phyloP scores from a whole-genome alignment of 1,140 invertebrate genomes.

The Eumeta japonica region DNA sequence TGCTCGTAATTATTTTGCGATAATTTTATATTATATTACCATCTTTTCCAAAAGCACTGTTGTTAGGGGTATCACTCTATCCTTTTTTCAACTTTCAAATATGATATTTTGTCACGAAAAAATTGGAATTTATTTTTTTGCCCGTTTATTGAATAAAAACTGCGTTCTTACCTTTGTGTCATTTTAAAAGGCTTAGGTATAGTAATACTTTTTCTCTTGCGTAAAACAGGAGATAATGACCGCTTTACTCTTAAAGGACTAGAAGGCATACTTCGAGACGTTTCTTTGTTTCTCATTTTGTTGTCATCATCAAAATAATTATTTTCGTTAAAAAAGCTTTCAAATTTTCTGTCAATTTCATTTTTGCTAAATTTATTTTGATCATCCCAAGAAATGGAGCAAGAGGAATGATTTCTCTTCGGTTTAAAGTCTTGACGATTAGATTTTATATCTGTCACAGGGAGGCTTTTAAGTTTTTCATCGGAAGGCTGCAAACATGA shows the following conservation, averaged over 20 bases:
- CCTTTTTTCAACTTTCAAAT: too few species aligned
- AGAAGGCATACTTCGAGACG: slow-evolving; percentile 58
- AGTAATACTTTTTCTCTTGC: slow-evolving; percentile 52
- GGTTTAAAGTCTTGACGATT: slow-evolving; percentile 15
- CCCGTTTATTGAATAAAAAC: too few species aligned
- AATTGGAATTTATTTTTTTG: too few species aligned
- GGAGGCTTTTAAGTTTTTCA: neutral
- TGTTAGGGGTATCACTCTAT: too few species aligned
- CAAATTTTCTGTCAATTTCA: slow-evolving; percentile 40
- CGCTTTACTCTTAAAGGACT: slow-evolving; percentile 51
- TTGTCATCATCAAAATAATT: slow-evolving; percentile 12
- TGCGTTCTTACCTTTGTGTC: slow-evolving; percentile 61
- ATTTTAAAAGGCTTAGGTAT: slow-evolving; percentile 68
- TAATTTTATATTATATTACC: too few species aligned
- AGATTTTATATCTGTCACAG: too few species aligned
- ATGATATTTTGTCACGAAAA: too few species aligned
- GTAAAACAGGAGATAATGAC: slow-evolving; percentile 17
- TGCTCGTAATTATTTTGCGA: too few species aligned
- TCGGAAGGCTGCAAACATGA: too few species aligned
- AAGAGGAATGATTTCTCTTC: slow-evolving; percentile 46
- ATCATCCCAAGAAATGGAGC: slow-evolving; percentile 52
- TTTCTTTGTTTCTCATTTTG: slow-evolving; percentile 19
- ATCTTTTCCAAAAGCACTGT: too few species aligned
- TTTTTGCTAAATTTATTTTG: slow-evolving; percentile 29
- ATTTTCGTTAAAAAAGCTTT: slow-evolving; percentile 35